Evolutionary conservation across 2,113 vertebrate genomes (phyloP), one percentile per base, ranked within the genome.

Genomic region (Halcyon senegalensis): DNA sequence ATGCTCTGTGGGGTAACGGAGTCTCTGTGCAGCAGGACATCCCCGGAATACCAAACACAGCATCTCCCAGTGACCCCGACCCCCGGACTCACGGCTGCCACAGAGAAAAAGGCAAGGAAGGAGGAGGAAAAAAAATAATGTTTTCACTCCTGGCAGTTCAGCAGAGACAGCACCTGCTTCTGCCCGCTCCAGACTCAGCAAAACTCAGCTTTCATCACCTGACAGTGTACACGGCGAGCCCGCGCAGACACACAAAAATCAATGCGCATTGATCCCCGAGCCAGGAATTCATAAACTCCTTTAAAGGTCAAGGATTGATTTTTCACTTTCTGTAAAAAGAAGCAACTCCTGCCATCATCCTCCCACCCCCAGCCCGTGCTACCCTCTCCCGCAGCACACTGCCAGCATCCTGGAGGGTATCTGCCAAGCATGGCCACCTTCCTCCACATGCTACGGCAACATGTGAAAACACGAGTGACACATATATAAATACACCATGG

Each of bases 261-360:
- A 58, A 98, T 98, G 97, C 2, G 2, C 96, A 98, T 98, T 96
- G 98, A 98, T 98, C 97, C 95, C 96, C 74, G 64, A 95, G 97
- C 97, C 93, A 97, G 96, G 97, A 98, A 98, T 98, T 98, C 98
- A 98, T 98, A 98, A 98, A 98, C 97, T 98, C 97, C 98, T 98
- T 97, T 97, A 98, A 97, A 98, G 98, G 98, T 98, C 98, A 98
- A 68, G 90, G 94, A 98, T 98, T 97, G 97, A 98, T 98, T 98
- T 98, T 97, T 97, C 92, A 96, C 95, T 95, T 97, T 93, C 84
- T 85, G 96, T 95, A 88, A 97, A 93, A 97, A 98, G 96, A 96
- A 95, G 95, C 96, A 79, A 91, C 91, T 97, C 86, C 85, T 96
- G 89, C 92, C 86, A 87, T 96, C 96, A 73, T 20, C 70, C 85